Base-by-base conservation (phyloP, 2,888 invertebrate genomes). In the Drosophila neonasuta region DNA sequence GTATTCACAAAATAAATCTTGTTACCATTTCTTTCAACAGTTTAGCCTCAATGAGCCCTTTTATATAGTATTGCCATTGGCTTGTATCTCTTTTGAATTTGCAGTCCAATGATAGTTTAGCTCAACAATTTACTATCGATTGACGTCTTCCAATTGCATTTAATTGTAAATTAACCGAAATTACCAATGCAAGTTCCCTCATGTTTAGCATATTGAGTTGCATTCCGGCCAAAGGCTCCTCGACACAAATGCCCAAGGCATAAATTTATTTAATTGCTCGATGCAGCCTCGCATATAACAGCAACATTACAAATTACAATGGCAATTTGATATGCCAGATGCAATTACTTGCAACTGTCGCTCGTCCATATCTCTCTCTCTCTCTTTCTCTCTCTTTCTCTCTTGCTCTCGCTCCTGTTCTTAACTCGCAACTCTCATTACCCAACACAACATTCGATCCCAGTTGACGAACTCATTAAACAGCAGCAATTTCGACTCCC, bases 191-290 rank as follows among this genome's bases (percentile, higher is more conserved):
- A 15, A 48, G 29, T 39, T 36, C 32, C 32, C 5, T n/a, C 57
- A 39, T 10, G 5, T 30, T 20, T 7, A 30, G 7, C 15, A 30
- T 20, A 49, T 49, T 41, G 29, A 49, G 30, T 17, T 41, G 57
- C 17, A n/a, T 20, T 15, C 13, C 24, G 15, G 32, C 11, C 50
- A 42, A 24, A 11, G 30, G 17, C 1, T 9, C 3, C 20, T 9
- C 8, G 8, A 6, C 36, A 11, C 15, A 34, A 49, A 32, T 13
- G 29, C 13, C 20, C 36, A 1, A n/a, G 44, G 34, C 44, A 41
- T 36, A 50, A 55, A 65, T 50, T 44, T 39, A 52, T 61, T 41
- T 54, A 65, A 66, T 66, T 62, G 55, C 13, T 41, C 36, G 17
- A 1, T 15, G 15, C 48, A 48, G 17, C 39, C 10, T 32, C 24